Percentiles rank a stretch among this genome's conserved stretches.
These are phyloP conservation scores for Actinia equina DNA, from an alignment of 64 coral and sea anemone species.

Conservation along the genomic window DNA sequence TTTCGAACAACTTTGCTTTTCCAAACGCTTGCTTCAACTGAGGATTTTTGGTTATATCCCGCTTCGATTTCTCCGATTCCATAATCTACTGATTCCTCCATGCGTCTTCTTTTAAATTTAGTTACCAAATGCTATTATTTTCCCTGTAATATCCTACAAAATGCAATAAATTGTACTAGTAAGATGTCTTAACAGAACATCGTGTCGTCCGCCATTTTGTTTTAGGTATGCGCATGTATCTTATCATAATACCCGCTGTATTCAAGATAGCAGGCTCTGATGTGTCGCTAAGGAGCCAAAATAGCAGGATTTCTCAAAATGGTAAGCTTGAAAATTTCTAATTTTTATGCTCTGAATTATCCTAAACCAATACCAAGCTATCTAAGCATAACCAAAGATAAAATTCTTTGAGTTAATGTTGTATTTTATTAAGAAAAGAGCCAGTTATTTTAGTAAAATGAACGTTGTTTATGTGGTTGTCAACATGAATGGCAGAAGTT, in stretches of 20 bases:
- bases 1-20: slow-evolving; percentile 58
- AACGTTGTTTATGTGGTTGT: neutral
- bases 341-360: neutral
- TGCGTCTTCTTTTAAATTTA: neutral
- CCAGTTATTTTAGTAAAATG: neutral
- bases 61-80: neutral
- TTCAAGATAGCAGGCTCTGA: neutral
- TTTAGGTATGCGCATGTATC: neutral
- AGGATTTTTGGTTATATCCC: neutral
- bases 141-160: neutral
- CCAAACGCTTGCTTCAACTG: slow-evolving; percentile 20
- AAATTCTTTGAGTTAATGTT: neutral
- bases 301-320: slow-evolving; percentile 6
- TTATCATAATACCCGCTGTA: no score
- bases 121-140: neutral
- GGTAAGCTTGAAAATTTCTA: neutral
- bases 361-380: neutral
- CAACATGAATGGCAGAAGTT: neutral
- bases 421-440: neutral
- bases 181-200: neutral
- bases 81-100: neutral
- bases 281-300: slow-evolving; percentile 10
- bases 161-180: neutral
- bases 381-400: neutral
- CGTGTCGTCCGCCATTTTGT: slow-evolving; percentile 24